Evolutionary conservation across 2,113 vertebrate genomes (phyloP).

Genomic region (Megaceryle torquata): DNA sequence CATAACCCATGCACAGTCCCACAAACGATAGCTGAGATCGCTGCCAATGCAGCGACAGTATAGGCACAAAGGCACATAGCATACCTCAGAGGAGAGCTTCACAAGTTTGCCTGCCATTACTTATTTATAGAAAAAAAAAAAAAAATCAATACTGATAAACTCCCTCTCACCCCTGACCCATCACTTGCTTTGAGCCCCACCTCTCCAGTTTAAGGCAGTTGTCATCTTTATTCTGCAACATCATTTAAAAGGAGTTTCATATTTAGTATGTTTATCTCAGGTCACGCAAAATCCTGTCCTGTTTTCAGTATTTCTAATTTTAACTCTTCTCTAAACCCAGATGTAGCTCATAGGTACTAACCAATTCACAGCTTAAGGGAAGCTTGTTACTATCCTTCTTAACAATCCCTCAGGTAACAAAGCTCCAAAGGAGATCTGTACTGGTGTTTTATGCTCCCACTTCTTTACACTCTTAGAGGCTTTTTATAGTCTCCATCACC

Average conservation of each 20-base stretch:
- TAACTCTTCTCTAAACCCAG: neutral
- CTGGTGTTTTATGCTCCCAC: neutral
- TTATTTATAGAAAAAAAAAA: neutral
- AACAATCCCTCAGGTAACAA: neutral
- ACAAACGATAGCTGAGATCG: accelerated
- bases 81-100: neutral
- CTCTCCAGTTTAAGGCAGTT: neutral
- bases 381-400: neutral
- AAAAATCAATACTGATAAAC: neutral
- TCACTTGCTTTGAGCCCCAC: neutral
- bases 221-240: neutral
- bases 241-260: neutral
- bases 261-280: neutral
- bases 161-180: neutral
- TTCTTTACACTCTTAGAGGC: neutral
- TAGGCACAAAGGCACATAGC: no score
- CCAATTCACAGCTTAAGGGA: neutral
- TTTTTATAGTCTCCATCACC: neutral
- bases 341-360: neutral
- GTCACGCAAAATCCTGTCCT: neutral
- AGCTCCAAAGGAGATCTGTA: neutral
- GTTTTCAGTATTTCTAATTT: neutral
- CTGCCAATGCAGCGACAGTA: accelerated
- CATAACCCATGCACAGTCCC: neutral
- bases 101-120: neutral